Evolutionary conservation across 2,113 vertebrate species (phyloP).

Genomic region (Echinops telfairi): DNA sequence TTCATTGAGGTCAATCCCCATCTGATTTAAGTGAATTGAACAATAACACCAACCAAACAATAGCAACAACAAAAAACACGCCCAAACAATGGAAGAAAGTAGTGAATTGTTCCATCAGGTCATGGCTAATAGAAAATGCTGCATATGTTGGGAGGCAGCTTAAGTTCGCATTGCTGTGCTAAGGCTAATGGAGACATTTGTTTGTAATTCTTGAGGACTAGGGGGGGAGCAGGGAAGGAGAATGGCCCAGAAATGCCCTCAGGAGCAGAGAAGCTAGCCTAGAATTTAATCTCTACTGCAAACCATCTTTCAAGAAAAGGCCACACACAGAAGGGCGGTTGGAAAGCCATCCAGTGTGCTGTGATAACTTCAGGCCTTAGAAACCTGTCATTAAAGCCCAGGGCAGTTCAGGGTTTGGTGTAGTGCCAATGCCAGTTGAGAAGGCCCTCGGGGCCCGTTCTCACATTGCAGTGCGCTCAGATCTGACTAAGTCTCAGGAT

Average conservation of each 20-base stretch:
- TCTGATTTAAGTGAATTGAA: not conserved
- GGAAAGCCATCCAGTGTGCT: not conserved
- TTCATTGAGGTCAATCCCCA: constrained; percentile 4
- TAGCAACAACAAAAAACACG: too few species aligned
- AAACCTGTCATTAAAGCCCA: not conserved
- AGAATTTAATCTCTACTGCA: constrained; percentile 8
- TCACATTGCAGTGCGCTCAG: not conserved
- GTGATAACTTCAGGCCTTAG: not conserved
- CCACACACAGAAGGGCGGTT: not conserved
- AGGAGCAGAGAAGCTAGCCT: not conserved
- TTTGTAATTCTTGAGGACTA: not conserved
- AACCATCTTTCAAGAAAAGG: not conserved
- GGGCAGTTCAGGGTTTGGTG: not conserved
- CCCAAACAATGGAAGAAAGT: not conserved
- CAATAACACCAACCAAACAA: not conserved
- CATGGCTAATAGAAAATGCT: not conserved
- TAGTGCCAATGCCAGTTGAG: too few species aligned
- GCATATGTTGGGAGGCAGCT: not conserved
- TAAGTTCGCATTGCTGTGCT: not conserved
- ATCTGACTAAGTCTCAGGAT: not conserved
- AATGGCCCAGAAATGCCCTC: not conserved
- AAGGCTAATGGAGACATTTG: not conserved
- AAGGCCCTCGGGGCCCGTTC: too few species aligned
- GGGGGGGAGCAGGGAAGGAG: not conserved
- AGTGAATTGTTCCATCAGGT: not conserved